Evolutionary conservation across 2,888 invertebrate species (phyloP), one percentile per base, ranked within the genome.

Genomic region (Synanthedon vespiformis): DNA sequence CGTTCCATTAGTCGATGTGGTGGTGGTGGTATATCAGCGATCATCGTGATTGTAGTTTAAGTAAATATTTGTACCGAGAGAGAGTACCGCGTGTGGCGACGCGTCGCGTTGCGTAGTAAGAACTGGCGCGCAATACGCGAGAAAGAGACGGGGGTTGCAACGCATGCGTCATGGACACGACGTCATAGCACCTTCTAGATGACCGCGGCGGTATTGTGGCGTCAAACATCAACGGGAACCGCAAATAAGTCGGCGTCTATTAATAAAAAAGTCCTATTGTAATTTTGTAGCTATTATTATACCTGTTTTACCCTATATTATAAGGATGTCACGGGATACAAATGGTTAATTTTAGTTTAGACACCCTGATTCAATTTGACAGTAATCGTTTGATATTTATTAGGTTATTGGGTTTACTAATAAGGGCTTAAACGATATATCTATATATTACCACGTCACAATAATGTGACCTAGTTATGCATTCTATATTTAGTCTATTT

Each of bases 151-250:
- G 65, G 63, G 54, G 57, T 54, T 51, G 60, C 50, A 56, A 69
- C 84, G 85, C 85, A 84, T 84, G 86, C 85, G 86, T 75, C 52
- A 56, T 62, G 58, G 62, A 67, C 76, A 76, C 76, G 83, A 82
- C 82, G 82, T 22, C 22, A 84, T 81, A 85, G 71, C 61, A 65
- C 62, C 63, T 80, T 80, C 82, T 83, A 83, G 81, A 84, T 80
- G 68, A 12, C 44, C 34, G 34, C 10, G 34, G 34, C 34, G 6
- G 34, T 10, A 8, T 10, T 34, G 44, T 14, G 13, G n/a, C 44
- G 44, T 13, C 44, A 44, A 44, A 44, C n/a, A 12, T 44, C 14
- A 44, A 12, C 12, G 44, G 44, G 8, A 44, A 44, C 12, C 44
- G 11, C 2, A 44, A 14, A n/a, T 2, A 44, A 44, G 44, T 44